These are phyloP conservation scores for Drusus annulatus DNA, from an alignment of 1,140 invertebrate genomes.

Conservation along the genomic window DNA sequence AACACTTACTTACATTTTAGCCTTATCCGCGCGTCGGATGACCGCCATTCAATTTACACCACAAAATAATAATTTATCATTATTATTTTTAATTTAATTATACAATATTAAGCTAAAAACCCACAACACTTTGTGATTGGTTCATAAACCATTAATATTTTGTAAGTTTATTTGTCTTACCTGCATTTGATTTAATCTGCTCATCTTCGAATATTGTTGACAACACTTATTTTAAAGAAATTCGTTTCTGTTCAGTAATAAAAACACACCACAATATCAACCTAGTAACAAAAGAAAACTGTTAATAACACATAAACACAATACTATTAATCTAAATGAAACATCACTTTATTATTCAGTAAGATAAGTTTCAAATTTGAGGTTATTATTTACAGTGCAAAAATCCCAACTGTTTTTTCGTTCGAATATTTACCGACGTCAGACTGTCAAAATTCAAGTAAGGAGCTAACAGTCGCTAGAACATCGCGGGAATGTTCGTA, in stretches of 20 bases:
- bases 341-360: no score
- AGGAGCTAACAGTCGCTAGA: neutral
- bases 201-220: neutral
- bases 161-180: neutral
- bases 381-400: neutral
- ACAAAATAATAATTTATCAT: no score
- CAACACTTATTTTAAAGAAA: conserved; percentile 15
- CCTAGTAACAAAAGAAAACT: neutral
- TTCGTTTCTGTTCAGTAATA: no score
- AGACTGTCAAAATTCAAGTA: conserved; percentile 12
- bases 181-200: conserved; percentile 13
- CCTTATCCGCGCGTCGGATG: no score
- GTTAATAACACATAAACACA: neutral
- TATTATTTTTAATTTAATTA: no score
- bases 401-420: conserved; percentile 13
- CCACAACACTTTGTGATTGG: no score
- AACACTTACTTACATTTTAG: no score
- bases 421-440: conserved; percentile 2
- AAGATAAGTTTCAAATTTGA: neutral
- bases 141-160: neutral
- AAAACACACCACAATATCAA: neutral
- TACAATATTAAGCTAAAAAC: no score
- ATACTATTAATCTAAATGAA: no score
- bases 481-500: neutral
- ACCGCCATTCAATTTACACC: no score